Evolutionary conservation across 2,113 vertebrate genomes (phyloP), one percentile per base, ranked within the genome.

Genomic region (Acanthochromis polyacanthus): DNA sequence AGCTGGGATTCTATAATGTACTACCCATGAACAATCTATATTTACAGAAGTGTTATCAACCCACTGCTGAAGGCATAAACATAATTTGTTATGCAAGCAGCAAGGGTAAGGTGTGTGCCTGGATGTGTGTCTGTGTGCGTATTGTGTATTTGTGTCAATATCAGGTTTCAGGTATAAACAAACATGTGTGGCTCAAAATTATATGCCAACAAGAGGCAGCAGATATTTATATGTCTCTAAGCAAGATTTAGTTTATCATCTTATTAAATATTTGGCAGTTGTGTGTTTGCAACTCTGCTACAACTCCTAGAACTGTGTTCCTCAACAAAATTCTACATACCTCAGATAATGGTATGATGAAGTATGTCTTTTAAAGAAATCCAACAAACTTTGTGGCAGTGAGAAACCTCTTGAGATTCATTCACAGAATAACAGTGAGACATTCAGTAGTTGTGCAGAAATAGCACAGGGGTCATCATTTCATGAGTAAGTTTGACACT

Each of bases 31-130:
- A 88, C 78, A 83, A 83, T 91, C 80, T 86, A 84, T 88, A 83
- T 91, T 90, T 88, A 67, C 78, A 68, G 53, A 86, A 74, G 67
- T 78, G 74, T 79, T 82, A 89, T 83, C 82, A 79, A 78, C 58
- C 46, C 77, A 60, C 11, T 48, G 84, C 87, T 91, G 75, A 80
- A 77, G 81, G 86, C 81, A 72, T 88, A 87, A 91, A 89, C 87
- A 88, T 64, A 17, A 83, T 90, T 89, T 89, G 53, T 55, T 80
- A 87, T 91, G 85, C 85, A 79, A 61, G 71, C 63, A 48, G 63
- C 32, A n/a, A 16, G 28, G 56, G 68, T 45, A 40, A 83, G 69
- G 61, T 66, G 60, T 61, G 51, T 30, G 62, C 40, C 8, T 45
- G 17, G 25, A 22, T 57, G 50, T 73, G 75, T 78, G 66, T 60